A percentile compares a stretch with the other conserved stretches of the same genome.
Conservation (phyloP, 92 coral and sea anemone species). For the Hydrozoanthus gracilis region DNA sequence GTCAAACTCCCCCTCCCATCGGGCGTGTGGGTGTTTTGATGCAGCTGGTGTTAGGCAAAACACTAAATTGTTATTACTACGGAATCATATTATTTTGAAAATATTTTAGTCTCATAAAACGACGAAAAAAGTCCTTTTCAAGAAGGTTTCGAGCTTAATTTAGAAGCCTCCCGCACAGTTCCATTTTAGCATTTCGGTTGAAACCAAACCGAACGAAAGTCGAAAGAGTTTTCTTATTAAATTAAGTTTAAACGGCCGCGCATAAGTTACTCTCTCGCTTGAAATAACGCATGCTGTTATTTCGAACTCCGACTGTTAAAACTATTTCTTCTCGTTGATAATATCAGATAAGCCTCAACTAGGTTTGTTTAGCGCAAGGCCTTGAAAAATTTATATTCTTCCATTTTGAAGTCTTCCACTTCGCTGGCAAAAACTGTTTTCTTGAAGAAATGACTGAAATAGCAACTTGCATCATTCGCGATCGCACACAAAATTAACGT, state of each 20-base stretch:
- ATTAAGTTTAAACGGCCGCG: neutral
- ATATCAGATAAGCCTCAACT: too few species aligned
- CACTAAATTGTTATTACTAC: conserved; percentile 13
- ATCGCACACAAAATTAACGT: too few species aligned
- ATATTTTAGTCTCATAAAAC: neutral
- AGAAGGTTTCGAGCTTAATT: neutral
- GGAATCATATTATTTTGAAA: neutral
- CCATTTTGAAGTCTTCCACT: too few species aligned
- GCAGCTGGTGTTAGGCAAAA: conserved; percentile 30
- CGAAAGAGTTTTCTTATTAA: neutral
- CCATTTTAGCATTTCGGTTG: neutral
- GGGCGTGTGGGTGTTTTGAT: conserved; percentile 34
- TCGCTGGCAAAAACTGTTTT: too few species aligned
- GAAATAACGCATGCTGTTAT: too few species aligned
- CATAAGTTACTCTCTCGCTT: too few species aligned
- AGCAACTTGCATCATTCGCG: too few species aligned
- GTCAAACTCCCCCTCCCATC: conserved; percentile 18
- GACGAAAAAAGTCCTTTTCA: neutral
- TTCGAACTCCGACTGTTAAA: too few species aligned
- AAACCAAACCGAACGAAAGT: neutral
- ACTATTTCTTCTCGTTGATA: too few species aligned
- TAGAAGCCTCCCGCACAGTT: conserved; percentile 16
- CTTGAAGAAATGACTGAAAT: too few species aligned
- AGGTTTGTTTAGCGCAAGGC: too few species aligned
- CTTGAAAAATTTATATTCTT: too few species aligned